Percentiles rank a stretch among this genome's conserved stretches.
phyloP scores from a whole-genome alignment of 2,797 vertebrate genomes.

The Smutsia temminckii region DNA sequence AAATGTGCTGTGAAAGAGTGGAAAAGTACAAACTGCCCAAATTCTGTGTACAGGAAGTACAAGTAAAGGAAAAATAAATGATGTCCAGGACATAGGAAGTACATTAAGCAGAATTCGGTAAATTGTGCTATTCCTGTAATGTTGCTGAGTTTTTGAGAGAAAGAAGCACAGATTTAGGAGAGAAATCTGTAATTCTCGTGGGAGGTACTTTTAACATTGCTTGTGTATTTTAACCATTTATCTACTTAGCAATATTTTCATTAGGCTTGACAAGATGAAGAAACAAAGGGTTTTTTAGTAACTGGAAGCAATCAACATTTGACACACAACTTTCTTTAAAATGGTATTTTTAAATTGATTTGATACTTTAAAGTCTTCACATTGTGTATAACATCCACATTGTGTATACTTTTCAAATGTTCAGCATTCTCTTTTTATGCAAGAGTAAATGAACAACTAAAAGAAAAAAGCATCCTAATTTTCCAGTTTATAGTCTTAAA shows the following conservation, averaged over 20 bases:
- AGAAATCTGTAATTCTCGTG: constrained; percentile 15
- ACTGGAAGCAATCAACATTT: not conserved
- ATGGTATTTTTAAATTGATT: not conserved
- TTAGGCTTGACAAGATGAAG: not conserved
- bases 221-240: not conserved
- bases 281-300: not conserved
- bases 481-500: not conserved
- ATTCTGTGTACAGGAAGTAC: constrained; percentile 59
- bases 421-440: constrained; percentile 1
- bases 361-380: not conserved
- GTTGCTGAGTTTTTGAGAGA: constrained; percentile 31
- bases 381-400: not conserved
- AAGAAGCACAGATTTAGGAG: not conserved
- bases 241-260: constrained; percentile 33
- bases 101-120: constrained; percentile 36
- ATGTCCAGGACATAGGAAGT: constrained; percentile 59
- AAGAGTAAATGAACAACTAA: not conserved
- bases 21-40: constrained; percentile 67
- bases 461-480: not conserved
- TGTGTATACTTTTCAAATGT: constrained; percentile 20
- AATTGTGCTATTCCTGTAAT: constrained; percentile 55
- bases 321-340: not conserved
- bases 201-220: not conserved
- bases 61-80: constrained; percentile 22
- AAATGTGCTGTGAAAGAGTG: constrained; percentile 38